These are phyloP conservation scores for Syndactyla subalaris DNA, from an alignment of 2,797 vertebrate species.

Conservation along the genomic window DNA sequence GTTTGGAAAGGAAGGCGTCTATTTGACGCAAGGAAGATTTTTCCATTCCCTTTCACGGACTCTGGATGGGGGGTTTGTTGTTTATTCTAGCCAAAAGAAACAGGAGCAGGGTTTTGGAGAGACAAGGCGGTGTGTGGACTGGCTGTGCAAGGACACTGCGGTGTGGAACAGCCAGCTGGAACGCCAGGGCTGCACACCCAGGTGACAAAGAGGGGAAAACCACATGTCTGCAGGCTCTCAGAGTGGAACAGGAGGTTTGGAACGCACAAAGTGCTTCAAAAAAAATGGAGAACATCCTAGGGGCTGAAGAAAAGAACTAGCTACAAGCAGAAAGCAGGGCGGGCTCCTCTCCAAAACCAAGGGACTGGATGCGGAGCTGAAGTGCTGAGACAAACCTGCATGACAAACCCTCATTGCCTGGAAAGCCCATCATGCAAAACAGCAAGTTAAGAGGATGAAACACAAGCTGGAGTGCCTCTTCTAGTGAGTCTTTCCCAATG, in stretches of 20 bases:
- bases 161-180: conserved; percentile 46
- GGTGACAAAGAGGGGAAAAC: neutral
- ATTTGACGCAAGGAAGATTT: conserved; percentile 18
- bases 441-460: neutral
- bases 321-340: neutral
- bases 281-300: neutral
- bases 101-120: neutral
- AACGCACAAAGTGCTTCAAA: neutral
- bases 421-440: neutral
- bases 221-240: neutral
- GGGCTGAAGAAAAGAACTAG: neutral
- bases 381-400: fast-evolving
- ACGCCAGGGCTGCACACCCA: neutral
- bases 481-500: neutral
- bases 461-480: neutral
- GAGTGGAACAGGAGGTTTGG: neutral
- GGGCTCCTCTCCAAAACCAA: neutral
- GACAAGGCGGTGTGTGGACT: neutral
- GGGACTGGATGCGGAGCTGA: neutral
- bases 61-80: neutral
- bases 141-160: neutral
- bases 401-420: neutral
- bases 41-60: neutral
- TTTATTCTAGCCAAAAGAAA: conserved; percentile 45
- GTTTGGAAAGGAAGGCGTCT: neutral